Evolutionary conservation across 2,888 invertebrate species (phyloP).

Genomic region (Portevinia maculata): DNA sequence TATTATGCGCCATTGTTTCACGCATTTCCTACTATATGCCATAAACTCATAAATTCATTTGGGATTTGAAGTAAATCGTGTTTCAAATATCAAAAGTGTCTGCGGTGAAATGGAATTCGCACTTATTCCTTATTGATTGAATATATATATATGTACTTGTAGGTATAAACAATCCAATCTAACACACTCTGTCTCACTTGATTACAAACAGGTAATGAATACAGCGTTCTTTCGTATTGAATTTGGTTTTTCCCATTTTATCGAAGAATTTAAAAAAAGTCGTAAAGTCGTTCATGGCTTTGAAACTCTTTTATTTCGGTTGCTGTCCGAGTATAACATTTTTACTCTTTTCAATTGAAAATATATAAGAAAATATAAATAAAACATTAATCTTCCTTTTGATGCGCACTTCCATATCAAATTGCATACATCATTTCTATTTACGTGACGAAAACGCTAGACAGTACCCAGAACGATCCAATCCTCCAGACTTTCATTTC

Average conservation of each 20-base stretch:
- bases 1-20: conserved; percentile 28
- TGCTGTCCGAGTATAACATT: conserved; percentile 33
- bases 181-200: too few relatives aligned
- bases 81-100: conserved; percentile 41
- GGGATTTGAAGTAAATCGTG: conserved; percentile 35
- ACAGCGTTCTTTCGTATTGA: too few relatives aligned
- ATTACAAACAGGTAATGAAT: too few relatives aligned
- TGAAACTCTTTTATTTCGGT: conserved; percentile 18
- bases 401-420: conserved; percentile 56
- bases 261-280: too few relatives aligned
- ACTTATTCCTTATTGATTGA: conserved; percentile 32
- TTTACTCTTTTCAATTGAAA: conserved; percentile 53
- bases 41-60: conserved; percentile 16
- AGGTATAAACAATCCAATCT: too few relatives aligned
- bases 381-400: conserved; percentile 57
- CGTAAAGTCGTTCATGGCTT: too few relatives aligned
- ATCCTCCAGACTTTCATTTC: conserved; percentile 53
- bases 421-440: conserved; percentile 53
- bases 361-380: conserved; percentile 59
- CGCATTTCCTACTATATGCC: neutral
- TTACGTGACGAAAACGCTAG: conserved; percentile 40
- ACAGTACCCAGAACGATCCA: conserved; percentile 21
- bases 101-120: conserved; percentile 21
- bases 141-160: neutral
- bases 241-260: too few relatives aligned